Conservation (phyloP, 2,797 vertebrate genomes). For the Meda fulgida region DNA sequence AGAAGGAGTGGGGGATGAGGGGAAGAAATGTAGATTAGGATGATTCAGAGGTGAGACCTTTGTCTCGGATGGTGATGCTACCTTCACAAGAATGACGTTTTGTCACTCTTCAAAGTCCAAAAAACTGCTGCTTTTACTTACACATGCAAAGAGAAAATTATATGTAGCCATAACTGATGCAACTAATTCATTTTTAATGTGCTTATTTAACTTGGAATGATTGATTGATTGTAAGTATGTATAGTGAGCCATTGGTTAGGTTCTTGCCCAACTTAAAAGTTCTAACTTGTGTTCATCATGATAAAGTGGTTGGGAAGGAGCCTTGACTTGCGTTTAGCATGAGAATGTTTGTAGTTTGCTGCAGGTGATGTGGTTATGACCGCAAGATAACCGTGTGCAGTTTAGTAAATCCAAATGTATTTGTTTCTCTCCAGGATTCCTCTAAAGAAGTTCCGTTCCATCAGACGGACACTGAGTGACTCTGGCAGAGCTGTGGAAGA, state of each 20-base stretch:
- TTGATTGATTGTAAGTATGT: background rate
- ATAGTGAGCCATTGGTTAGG: too few relatives aligned
- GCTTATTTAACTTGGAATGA: background rate
- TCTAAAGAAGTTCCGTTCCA: slow-evolving; percentile 88
- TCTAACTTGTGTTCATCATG: background rate
- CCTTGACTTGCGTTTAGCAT: background rate
- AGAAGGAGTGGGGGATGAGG: too few relatives aligned
- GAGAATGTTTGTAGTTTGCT: background rate
- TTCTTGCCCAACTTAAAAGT: background rate
- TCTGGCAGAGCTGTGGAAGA: slow-evolving; percentile 75
- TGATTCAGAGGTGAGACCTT: too few relatives aligned
- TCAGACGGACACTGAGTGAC: slow-evolving; percentile 85
- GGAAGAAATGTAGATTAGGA: too few relatives aligned
- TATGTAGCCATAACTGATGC: background rate
- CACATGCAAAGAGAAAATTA: background rate
- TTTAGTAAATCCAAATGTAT: background rate
- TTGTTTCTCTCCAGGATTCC: slow-evolving; percentile 82
- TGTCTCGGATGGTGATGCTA: too few relatives aligned
- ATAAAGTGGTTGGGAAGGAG: background rate
- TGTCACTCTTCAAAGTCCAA: too few relatives aligned
- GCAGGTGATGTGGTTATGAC: background rate
- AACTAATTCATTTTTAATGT: background rate
- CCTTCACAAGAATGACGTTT: too few relatives aligned
- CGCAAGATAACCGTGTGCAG: background rate
- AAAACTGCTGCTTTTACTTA: background rate